Conservation (phyloP, 2,888 invertebrate species). For the Troilus luridus region DNA sequence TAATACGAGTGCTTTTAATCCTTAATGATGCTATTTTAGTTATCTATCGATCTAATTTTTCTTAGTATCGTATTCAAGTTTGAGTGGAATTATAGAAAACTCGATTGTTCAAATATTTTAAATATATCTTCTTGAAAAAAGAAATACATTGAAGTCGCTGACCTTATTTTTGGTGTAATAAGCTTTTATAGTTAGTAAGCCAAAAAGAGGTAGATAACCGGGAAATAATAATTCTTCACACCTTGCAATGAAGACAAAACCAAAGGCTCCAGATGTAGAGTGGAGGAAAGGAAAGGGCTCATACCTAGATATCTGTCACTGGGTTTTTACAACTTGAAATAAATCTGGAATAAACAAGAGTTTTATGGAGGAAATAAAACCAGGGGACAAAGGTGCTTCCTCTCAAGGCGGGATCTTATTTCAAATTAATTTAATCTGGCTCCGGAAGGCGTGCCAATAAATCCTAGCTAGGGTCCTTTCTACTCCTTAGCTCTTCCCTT, state of each 20-base stretch:
- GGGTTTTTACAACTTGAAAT: constrained; percentile 2
- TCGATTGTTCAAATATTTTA: too few species aligned
- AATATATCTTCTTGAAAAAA: too few species aligned
- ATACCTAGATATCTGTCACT: constrained; percentile 29
- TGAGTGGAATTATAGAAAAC: too few species aligned
- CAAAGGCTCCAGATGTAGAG: not conserved
- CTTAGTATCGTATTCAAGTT: too few species aligned
- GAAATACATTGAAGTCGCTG: too few species aligned
- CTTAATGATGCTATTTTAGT: too few species aligned
- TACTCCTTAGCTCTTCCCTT: not conserved
- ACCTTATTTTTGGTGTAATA: too few species aligned
- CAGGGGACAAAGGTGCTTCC: constrained; percentile 38
- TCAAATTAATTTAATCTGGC: constrained; percentile 33
- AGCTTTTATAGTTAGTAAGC: too few species aligned
- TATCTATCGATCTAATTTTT: too few species aligned
- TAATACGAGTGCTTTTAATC: too few species aligned
- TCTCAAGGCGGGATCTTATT: constrained; percentile 30
- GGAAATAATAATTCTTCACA: not conserved
- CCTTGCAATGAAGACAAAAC: not conserved
- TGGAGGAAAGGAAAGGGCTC: not conserved
- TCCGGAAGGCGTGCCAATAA: constrained; percentile 43
- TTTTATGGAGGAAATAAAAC: constrained; percentile 38
- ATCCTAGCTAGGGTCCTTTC: constrained; percentile 15
- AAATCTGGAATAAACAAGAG: constrained; percentile 44
- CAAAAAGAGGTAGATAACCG: not conserved